These are phyloP conservation scores for Drosophila funebris DNA, from an alignment of 1,140 invertebrate species.

Conservation along the genomic window DNA sequence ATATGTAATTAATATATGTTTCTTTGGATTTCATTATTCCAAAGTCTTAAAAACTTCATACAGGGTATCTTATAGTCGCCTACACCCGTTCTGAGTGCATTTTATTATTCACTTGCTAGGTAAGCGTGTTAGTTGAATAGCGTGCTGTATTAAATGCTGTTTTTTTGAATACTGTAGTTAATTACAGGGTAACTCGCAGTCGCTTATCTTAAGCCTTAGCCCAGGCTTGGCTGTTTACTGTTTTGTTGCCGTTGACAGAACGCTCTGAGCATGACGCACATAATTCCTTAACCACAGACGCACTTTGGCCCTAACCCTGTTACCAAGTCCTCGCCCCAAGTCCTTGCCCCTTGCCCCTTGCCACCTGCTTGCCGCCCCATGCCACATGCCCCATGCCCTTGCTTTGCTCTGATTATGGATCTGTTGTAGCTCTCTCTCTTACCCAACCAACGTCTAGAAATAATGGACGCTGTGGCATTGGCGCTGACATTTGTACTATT, in stretches of 20 bases:
- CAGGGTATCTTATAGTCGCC: neutral
- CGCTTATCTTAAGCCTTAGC: no score
- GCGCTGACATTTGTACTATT: constrained; percentile 67
- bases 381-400: neutral
- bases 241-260: constrained; percentile 46
- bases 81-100: neutral
- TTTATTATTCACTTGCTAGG: neutral
- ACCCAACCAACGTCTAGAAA: constrained; percentile 28
- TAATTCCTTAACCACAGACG: constrained; percentile 67
- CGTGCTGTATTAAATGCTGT: no score
- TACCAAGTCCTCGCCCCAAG: neutral
- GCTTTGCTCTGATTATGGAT: neutral
- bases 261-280: constrained; percentile 60
- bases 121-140: no score
- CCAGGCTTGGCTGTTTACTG: constrained; percentile 2
- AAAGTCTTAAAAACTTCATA: no score
- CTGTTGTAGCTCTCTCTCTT: neutral
- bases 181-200: neutral
- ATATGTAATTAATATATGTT: no score
- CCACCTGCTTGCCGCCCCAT: neutral
- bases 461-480: constrained; percentile 64
- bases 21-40: no score
- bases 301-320: neutral
- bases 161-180: neutral
- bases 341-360: neutral